These are phyloP conservation scores for Cygnus buccinator DNA, from an alignment of 2,113 vertebrate species.

Conservation along the genomic window DNA sequence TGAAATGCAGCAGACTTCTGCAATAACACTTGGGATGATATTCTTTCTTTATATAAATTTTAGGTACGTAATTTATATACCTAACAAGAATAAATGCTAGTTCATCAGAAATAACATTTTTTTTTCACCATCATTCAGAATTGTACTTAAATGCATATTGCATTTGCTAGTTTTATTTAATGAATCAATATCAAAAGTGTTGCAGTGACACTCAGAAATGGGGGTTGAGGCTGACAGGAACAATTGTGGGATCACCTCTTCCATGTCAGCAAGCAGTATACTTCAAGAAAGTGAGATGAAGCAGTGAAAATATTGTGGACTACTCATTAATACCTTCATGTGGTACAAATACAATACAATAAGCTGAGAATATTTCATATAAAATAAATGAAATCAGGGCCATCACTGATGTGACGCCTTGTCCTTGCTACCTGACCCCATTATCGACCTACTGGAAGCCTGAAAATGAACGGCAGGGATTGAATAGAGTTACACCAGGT, in stretches of 20 bases:
- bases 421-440: neutral
- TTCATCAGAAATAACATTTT: neutral
- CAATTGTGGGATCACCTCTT: neutral
- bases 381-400: neutral
- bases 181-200: neutral
- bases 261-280: neutral
- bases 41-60: neutral
- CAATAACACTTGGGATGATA: neutral
- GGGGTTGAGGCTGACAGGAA: neutral
- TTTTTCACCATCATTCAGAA: neutral
- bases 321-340: neutral
- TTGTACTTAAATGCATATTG: neutral
- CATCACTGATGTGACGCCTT: neutral
- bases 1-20: neutral
- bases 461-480: neutral
- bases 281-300: neutral
- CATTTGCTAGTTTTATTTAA: constrained; percentile 19
- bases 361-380: neutral
- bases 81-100: neutral
- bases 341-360: neutral
- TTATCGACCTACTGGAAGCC: neutral
- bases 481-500: neutral
- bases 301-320: neutral
- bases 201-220: neutral
- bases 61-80: neutral